Percentiles rank a stretch among this genome's conserved stretches.
These are phyloP conservation scores for Euphonia xanthogaster DNA, from an alignment of 2,797 vertebrate genomes.

Conservation along the genomic window DNA sequence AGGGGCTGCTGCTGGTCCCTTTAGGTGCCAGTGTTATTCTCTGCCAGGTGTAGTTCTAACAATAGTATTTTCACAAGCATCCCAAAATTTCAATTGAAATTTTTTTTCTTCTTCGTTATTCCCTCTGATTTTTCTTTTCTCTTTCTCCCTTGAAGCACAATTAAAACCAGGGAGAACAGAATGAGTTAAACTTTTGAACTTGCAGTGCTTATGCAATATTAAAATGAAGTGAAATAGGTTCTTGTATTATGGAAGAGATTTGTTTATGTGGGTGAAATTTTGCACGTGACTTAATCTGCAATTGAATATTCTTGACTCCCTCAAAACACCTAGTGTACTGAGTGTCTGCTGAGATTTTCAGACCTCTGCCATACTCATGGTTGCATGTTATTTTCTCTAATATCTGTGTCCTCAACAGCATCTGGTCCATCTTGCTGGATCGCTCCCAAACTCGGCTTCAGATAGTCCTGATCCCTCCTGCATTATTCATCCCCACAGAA, in stretches of 20 bases:
- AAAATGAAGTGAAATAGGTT: constrained; percentile 23
- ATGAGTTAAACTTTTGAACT: constrained; percentile 56
- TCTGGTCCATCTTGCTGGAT: constrained; percentile 82
- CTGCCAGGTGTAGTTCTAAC: not conserved
- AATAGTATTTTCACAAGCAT: not conserved
- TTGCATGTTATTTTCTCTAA: constrained; percentile 38
- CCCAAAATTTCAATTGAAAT: not conserved
- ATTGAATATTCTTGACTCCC: not conserved
- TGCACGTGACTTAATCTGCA: constrained; percentile 14
- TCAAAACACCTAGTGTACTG: not conserved
- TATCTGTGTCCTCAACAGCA: constrained; percentile 66
- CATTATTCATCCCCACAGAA: constrained; percentile 80
- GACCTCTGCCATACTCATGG: not conserved
- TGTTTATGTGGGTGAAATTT: constrained; percentile 36
- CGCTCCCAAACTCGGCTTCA: constrained; percentile 83
- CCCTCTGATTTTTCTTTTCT: constrained; percentile 11
- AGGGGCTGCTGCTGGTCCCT: not conserved
- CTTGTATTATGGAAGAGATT: not conserved
- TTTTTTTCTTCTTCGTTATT: constrained; percentile 1
- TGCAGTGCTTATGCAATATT: constrained; percentile 48
- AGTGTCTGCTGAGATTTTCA: not conserved
- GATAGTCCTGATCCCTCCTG: constrained; percentile 80
- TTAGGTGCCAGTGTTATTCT: not conserved
- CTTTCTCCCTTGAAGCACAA: constrained; percentile 32
- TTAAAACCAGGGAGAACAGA: constrained; percentile 3